Evolutionary conservation across 2,797 vertebrate species (phyloP).

Genomic region (Decapterus maruadsi): DNA sequence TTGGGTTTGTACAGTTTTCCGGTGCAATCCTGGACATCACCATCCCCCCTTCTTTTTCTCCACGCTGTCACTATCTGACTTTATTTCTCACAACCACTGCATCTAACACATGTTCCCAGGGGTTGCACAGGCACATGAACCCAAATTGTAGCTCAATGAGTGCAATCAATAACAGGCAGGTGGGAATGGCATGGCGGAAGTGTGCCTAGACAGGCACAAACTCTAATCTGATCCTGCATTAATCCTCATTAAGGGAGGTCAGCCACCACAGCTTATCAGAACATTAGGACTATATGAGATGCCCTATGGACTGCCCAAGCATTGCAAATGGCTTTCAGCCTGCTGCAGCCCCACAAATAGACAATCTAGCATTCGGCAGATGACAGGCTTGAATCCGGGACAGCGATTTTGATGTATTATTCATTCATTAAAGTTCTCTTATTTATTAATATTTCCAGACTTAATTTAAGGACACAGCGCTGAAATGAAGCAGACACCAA

Average conservation of each 20-base stretch:
- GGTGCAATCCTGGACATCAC: slow-evolving; percentile 10
- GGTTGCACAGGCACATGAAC: slow-evolving; percentile 48
- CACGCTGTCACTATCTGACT: slow-evolving; percentile 14
- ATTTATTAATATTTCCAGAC: slow-evolving; percentile 44
- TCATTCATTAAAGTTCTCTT: slow-evolving; percentile 43
- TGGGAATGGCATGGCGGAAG: slow-evolving; percentile 44
- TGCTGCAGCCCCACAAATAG: slow-evolving; percentile 47
- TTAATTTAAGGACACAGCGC: slow-evolving; percentile 4
- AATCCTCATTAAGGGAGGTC: slow-evolving; percentile 77
- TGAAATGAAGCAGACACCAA: slow-evolving; percentile 60
- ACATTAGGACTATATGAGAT: slow-evolving; percentile 58
- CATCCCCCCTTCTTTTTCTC: slow-evolving; percentile 9
- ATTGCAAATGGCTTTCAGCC: slow-evolving; percentile 57
- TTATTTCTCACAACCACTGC: slow-evolving; percentile 38
- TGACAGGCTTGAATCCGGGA: slow-evolving; percentile 8
- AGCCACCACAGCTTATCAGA: slow-evolving; percentile 57
- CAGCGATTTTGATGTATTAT: slow-evolving; percentile 46
- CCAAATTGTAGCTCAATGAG: slow-evolving; percentile 58
- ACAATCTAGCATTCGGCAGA: slow-evolving; percentile 59
- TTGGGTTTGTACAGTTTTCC: not conserved
- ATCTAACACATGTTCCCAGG: slow-evolving; percentile 48
- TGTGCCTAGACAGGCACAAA: slow-evolving; percentile 55
- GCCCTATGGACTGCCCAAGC: slow-evolving; percentile 36
- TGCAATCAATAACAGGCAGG: slow-evolving; percentile 68
- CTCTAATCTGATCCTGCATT: slow-evolving; percentile 73